Percentiles rank a stretch among this genome's conserved stretches.
These are phyloP conservation scores for Diorhabda elongata DNA, from an alignment of 1,140 invertebrate genomes.

Conservation along the genomic window DNA sequence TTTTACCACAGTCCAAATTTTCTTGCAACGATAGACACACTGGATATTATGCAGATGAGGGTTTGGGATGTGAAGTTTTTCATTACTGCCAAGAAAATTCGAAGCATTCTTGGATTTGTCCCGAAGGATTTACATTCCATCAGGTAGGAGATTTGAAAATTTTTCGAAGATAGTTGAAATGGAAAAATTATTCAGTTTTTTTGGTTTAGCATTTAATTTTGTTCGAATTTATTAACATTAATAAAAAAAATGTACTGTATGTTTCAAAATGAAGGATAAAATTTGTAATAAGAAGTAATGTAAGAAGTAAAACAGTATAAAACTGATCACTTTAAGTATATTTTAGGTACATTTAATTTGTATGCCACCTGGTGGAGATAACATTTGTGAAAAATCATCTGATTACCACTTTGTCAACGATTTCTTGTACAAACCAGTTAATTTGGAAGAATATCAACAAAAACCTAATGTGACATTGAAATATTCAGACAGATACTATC, in stretches of 20 bases:
- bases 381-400: conserved; percentile 83
- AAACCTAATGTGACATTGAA: conserved; percentile 77
- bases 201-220: no score
- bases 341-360: conserved; percentile 83
- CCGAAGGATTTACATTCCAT: conserved; percentile 88
- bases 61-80: conserved; percentile 86
- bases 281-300: no score
- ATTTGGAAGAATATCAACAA: conserved; percentile 71
- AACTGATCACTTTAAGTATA: no score
- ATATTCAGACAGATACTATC: conserved; percentile 83
- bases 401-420: conserved; percentile 92
- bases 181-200: no score
- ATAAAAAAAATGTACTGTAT: no score
- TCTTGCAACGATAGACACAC: conserved; percentile 74
- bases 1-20: conserved; percentile 81
- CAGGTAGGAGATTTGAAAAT: conserved; percentile 55
- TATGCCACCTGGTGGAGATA: conserved; percentile 84
- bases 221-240: no score
- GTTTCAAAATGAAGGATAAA: no score
- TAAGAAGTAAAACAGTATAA: no score
- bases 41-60: conserved; percentile 88
- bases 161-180: background rate
- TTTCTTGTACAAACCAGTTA: conserved; percentile 84
- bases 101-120: conserved; percentile 90
- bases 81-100: conserved; percentile 90